These are phyloP conservation scores for Burhinus oedicnemus DNA, from an alignment of 2,113 vertebrate genomes.

Conservation along the genomic window DNA sequence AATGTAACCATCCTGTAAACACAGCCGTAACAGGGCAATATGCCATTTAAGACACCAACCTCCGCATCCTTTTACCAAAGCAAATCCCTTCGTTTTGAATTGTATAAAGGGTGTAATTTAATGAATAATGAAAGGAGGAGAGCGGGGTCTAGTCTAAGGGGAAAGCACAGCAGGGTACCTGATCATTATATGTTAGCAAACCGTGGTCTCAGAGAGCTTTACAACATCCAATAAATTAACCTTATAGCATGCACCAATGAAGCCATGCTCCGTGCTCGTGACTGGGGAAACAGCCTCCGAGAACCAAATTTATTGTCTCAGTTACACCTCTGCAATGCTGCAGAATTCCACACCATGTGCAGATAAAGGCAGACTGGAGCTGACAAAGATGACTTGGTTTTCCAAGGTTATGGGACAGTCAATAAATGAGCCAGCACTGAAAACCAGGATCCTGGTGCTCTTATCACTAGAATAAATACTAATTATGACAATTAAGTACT, in stretches of 20 bases:
- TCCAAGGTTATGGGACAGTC: background rate
- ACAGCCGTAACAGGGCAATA: too few species aligned
- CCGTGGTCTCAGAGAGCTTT: background rate
- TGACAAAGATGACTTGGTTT: background rate
- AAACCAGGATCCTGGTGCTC: background rate
- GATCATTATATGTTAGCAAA: background rate
- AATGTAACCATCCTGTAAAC: background rate
- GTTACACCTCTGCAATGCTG: background rate
- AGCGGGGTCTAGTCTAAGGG: background rate
- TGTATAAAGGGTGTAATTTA: background rate
- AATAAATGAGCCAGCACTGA: background rate
- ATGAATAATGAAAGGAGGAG: background rate
- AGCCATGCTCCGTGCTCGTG: accelerated
- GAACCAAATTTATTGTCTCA: background rate
- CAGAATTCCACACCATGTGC: background rate
- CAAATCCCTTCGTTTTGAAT: background rate
- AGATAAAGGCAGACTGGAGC: background rate
- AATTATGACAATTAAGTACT: background rate
- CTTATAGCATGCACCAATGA: background rate
- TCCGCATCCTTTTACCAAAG: background rate
- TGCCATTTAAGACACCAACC: background rate
- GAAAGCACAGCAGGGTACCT: background rate
- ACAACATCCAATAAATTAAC: background rate
- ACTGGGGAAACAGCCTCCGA: background rate
- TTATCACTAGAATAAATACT: background rate